Evolutionary conservation across 2,113 vertebrate genomes (phyloP).

Genomic region (Myiozetetes cayanensis): DNA sequence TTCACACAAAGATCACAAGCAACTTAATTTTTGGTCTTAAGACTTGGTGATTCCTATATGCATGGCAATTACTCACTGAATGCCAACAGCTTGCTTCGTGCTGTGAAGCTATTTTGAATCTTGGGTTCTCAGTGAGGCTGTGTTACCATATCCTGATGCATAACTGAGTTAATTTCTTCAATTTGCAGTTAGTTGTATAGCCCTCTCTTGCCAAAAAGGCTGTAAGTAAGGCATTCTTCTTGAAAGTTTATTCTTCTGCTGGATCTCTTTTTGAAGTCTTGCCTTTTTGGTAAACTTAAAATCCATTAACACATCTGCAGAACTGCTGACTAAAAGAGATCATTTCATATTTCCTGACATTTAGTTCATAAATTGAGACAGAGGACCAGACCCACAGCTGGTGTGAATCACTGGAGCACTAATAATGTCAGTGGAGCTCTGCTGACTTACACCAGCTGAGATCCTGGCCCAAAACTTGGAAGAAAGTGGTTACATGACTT

Average conservation of each 20-base stretch:
- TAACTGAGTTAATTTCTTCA: constrained; percentile 28
- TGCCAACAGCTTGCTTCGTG: background rate
- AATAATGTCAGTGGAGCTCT: constrained; percentile 46
- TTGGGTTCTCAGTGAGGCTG: background rate
- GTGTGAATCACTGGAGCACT: constrained; percentile 50
- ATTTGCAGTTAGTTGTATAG: background rate
- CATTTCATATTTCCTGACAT: constrained; percentile 62
- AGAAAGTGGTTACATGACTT: constrained; percentile 29
- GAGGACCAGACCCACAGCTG: constrained; percentile 46
- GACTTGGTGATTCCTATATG: background rate
- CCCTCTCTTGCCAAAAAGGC: background rate
- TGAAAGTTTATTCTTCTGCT: constrained; percentile 40
- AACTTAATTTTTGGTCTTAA: background rate
- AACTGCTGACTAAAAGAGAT: constrained; percentile 57
- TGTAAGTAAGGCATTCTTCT: constrained; percentile 22
- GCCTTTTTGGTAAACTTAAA: constrained; percentile 58
- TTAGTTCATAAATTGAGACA: constrained; percentile 44
- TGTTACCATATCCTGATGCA: background rate
- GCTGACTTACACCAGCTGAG: constrained; percentile 51
- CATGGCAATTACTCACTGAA: background rate
- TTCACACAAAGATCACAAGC: background rate
- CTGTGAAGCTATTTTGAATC: background rate
- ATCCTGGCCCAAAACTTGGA: constrained; percentile 23
- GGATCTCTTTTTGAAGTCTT: constrained; percentile 49
- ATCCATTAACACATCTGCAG: constrained; percentile 60